These are phyloP conservation scores for Myotis daubentonii DNA, from an alignment of 2,797 vertebrate species.

Conservation along the genomic window DNA sequence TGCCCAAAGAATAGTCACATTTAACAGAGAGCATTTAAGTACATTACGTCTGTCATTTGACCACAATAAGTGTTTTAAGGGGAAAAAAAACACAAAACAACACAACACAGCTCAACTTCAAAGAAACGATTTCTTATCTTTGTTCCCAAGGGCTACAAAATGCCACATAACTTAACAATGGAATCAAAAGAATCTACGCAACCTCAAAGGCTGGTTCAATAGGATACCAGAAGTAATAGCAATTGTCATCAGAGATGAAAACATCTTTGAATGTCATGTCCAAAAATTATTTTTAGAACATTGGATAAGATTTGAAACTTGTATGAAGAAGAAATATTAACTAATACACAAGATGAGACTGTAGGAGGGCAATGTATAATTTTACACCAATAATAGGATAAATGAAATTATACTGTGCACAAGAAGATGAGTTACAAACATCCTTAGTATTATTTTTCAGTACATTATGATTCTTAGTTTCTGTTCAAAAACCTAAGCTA, in stretches of 20 bases:
- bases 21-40: not conserved
- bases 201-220: not conserved
- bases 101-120: not conserved
- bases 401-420: not conserved
- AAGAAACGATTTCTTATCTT: constrained; percentile 20
- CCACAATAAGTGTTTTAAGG: not conserved
- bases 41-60: not conserved
- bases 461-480: not conserved
- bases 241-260: not conserved
- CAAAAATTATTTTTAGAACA: constrained; percentile 45
- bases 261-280: not conserved
- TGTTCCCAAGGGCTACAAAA: not conserved
- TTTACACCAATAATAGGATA: not conserved
- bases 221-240: not conserved
- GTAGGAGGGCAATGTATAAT: not conserved
- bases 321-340: not conserved
- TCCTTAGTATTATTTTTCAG: not conserved
- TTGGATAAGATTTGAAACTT: constrained; percentile 15
- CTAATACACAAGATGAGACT: not conserved
- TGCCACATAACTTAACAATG: not conserved
- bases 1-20: not conserved
- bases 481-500: not conserved
- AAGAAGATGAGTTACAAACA: not conserved
- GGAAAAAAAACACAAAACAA: not conserved
- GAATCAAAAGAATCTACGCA: not conserved